Evolutionary conservation across 1,140 invertebrate genomes (phyloP).

Genomic region (Trichonephila clavata): DNA sequence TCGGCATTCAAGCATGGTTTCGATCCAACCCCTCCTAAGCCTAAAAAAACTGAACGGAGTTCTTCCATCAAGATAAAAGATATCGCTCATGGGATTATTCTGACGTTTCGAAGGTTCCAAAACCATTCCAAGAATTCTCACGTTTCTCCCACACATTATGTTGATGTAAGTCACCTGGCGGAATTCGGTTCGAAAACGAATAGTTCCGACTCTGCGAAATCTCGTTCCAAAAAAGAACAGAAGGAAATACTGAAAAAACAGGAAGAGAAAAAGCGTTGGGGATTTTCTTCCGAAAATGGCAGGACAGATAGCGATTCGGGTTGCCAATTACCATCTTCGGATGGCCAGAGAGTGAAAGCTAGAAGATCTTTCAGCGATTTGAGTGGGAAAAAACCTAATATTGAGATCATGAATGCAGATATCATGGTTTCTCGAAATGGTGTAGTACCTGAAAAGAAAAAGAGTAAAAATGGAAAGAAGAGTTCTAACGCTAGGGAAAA

Average conservation of each 20-base stretch:
- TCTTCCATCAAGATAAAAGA: conserved; percentile 73
- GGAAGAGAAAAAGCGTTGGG: conserved; percentile 45
- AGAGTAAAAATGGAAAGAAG: conserved; percentile 54
- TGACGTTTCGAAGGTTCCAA: conserved; percentile 66
- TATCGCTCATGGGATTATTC: conserved; percentile 69
- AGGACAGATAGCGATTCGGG: conserved; percentile 65
- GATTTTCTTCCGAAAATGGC: conserved; percentile 42
- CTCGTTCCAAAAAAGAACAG: conserved; percentile 11
- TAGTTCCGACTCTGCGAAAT: neutral
- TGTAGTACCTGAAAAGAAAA: conserved; percentile 48
- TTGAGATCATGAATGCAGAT: neutral
- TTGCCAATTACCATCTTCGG: conserved; percentile 22
- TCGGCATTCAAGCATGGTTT: conserved; percentile 71
- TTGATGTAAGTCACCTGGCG: conserved; percentile 67
- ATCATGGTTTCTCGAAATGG: neutral
- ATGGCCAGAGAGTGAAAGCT: conserved; percentile 37
- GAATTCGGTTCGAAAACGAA: conserved; percentile 35
- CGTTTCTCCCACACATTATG: conserved; percentile 39
- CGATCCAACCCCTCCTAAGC: conserved; percentile 49
- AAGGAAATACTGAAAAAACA: conserved; percentile 28
- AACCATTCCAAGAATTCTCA: conserved; percentile 67
- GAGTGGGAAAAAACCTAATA: neutral
- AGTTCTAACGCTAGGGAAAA: conserved; percentile 32
- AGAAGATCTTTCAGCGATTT: conserved; percentile 66
- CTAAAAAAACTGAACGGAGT: conserved; percentile 64